Base-by-base conservation (phyloP, 2,797 vertebrate genomes). In the Lagodon rhomboides region DNA sequence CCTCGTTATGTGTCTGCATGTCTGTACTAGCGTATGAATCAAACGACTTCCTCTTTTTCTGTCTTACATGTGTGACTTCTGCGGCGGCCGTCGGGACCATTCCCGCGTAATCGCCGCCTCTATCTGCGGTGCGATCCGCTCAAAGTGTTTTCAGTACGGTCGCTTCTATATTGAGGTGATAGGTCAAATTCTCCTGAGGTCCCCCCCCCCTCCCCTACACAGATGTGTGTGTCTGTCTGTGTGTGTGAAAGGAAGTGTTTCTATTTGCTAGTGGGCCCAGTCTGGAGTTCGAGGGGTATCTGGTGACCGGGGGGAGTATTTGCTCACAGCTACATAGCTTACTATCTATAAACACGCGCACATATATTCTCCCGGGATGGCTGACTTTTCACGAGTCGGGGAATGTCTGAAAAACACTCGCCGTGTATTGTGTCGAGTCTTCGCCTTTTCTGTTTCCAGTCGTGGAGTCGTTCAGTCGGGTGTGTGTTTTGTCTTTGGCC, bases 281-380 rank as follows among this genome's bases (percentile, higher is more conserved):
- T 79, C 75, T 70, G 77, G 64, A 72, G 76, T 69, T 86, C 79
- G 69, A 72, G 73, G 79, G 77, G 85, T 88, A 84, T 92, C 91
- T 79, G 68, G 88, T 88, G 82, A 89, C 91, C 72, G 67, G 72
- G 72, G 72, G 34, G 77, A 74, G 62, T 92, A 82, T 91, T 92
- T 87, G 82, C 85, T 82, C 73, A 53, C 77, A 43, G 80, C 88
- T 62, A 77, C 81, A 85, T 83, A 82, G 76, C 76, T 75, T 62
- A 46, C 76, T 76, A 74, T 90, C 83, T 88, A 84, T 87, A 87
- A 90, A 90, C 85, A 83, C 59, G 56, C 59, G 54, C 65, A 38
- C 55, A 27, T 77, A 41, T 78, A 79, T 59, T 80, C 79, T 49
- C 13, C 56, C 4, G 73, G 80, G 85, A 71, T 73, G 63, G 43